phyloP scores from a whole-genome alignment of 1,140 invertebrate species.

The Drosophila melanica region DNA sequence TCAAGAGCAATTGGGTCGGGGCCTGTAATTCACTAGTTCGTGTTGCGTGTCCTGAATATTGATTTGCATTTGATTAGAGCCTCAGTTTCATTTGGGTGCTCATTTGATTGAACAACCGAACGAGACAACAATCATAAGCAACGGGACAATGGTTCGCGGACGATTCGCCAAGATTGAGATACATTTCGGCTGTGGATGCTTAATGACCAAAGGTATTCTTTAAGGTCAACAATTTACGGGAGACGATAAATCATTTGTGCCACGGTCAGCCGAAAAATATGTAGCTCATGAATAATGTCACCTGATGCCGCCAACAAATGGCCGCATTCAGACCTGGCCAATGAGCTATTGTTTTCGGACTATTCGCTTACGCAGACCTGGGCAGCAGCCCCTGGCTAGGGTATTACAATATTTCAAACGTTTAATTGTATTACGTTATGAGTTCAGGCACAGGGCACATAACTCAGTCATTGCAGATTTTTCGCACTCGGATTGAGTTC shows the following conservation, averaged over 20 bases:
- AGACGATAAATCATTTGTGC: neutral
- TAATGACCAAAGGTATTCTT: neutral
- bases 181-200: neutral
- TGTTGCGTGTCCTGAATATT: conserved; percentile 66
- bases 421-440: conserved; percentile 2
- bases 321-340: conserved; percentile 29
- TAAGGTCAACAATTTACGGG: neutral
- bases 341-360: conserved; percentile 17
- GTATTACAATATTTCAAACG: conserved; percentile 5
- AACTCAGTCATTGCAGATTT: conserved; percentile 15
- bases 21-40: conserved; percentile 8
- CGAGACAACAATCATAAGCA: neutral
- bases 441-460: neutral
- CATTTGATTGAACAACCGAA: conserved; percentile 41
- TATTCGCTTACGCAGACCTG: neutral
- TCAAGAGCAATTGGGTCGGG: neutral
- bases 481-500: neutral
- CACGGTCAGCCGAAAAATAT: neutral
- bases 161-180: neutral
- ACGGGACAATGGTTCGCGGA: neutral
- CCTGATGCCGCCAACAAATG: conserved; percentile 41
- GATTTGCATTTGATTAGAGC: conserved; percentile 69
- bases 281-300: conserved; percentile 43
- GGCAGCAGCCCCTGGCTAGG: neutral
- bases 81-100: conserved; percentile 19